A percentile compares a stretch with the other conserved stretches of the same genome.
Conservation (phyloP, 2,888 invertebrate genomes). For the Andricus curvator region DNA sequence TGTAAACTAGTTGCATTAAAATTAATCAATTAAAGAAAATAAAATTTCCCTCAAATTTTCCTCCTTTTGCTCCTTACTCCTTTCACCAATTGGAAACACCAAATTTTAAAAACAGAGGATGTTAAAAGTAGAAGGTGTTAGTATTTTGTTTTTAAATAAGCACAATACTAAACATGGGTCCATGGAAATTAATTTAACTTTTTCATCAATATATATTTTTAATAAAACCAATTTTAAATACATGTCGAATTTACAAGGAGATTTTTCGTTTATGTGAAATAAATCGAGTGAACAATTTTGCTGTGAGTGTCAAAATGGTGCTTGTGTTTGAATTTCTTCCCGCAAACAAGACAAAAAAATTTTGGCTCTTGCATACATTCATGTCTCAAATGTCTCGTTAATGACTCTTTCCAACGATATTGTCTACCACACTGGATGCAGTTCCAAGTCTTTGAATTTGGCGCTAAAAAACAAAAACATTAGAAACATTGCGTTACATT, state of each 20-base stretch:
- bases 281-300: slow-evolving; percentile 36
- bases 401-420: slow-evolving; percentile 76
- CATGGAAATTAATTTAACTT: not conserved
- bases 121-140: not conserved
- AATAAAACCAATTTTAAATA: not conserved
- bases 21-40: not conserved
- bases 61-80: not conserved
- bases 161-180: not conserved
- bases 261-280: not conserved
- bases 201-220: not conserved
- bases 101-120: not conserved
- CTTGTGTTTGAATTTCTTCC: slow-evolving; percentile 79
- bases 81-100: not conserved
- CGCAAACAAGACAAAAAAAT: slow-evolving; percentile 75
- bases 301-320: slow-evolving; percentile 57
- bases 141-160: slow-evolving; percentile 1
- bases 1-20: not conserved
- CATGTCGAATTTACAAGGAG: not conserved
- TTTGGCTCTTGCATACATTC: slow-evolving; percentile 77
- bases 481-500: not conserved
- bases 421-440: slow-evolving; percentile 74
- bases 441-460: slow-evolving; percentile 46
- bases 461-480: slow-evolving; percentile 10
- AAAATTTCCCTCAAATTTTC: not conserved
- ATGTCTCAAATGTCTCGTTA: slow-evolving; percentile 77